A percentile compares a stretch with the other conserved stretches of the same genome.
Evolutionary conservation across 2,797 vertebrate species (phyloP).

Genomic region (Malacoctenus gilli): DNA sequence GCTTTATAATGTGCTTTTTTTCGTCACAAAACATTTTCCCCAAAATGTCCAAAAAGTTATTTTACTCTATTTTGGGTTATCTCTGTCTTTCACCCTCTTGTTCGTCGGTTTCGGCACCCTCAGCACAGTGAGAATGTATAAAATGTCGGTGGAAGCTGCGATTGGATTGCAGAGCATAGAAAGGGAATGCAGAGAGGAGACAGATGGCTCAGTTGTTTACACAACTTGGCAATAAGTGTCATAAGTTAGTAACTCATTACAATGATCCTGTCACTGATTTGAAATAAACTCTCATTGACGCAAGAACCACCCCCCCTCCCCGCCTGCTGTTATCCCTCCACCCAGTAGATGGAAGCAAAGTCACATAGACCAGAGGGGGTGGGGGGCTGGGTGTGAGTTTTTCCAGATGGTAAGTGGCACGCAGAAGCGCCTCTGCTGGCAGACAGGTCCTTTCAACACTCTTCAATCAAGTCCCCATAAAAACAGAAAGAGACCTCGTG

Average conservation of each 20-base stretch:
- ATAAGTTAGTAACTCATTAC: slow-evolving; percentile 35
- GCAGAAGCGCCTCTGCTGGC: slow-evolving; percentile 46
- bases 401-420: slow-evolving; percentile 58
- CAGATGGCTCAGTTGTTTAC: slow-evolving; percentile 46
- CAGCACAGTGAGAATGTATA: background rate
- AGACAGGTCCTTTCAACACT: slow-evolving; percentile 72
- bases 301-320: background rate
- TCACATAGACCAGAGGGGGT: slow-evolving; percentile 25
- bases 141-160: slow-evolving; percentile 7
- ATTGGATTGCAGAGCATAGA: slow-evolving; percentile 17
- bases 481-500: slow-evolving; percentile 57
- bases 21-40: too few relatives aligned
- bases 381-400: slow-evolving; percentile 21
- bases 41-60: background rate
- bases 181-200: slow-evolving; percentile 33
- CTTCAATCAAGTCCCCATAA: slow-evolving; percentile 72
- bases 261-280: slow-evolving; percentile 33
- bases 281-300: slow-evolving; percentile 28
- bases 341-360: slow-evolving; percentile 80
- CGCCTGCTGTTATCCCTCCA: slow-evolving; percentile 6
- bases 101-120: background rate
- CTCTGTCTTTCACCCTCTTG: background rate
- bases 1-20: too few relatives aligned
- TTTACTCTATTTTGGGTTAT: background rate
- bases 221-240: slow-evolving; percentile 32